Percentiles rank a stretch among this genome's conserved stretches.
Conservation (phyloP, 2,113 vertebrate species). For the Monopterus albus region DNA sequence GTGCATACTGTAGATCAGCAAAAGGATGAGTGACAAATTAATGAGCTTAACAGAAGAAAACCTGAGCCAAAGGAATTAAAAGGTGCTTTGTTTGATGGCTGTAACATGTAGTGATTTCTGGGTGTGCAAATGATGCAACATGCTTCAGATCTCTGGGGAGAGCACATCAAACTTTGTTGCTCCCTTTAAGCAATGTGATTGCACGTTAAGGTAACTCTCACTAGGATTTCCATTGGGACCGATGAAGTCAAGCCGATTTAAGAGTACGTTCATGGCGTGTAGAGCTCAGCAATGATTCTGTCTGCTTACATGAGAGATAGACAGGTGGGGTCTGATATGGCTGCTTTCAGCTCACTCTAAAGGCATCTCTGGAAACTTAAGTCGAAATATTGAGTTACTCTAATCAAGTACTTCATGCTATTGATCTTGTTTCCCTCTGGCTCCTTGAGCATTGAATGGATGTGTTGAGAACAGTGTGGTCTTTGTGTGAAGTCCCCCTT, state of each 20-base stretch:
- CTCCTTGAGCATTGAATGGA: constrained; percentile 60
- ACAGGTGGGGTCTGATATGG: constrained; percentile 47
- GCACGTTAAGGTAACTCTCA: constrained; percentile 59
- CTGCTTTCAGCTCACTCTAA: constrained; percentile 45
- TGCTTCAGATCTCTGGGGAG: constrained; percentile 25
- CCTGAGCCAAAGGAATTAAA: constrained; percentile 24
- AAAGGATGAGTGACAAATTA: constrained; percentile 56
- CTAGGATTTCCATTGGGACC: constrained; percentile 24
- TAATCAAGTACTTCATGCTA: constrained; percentile 74
- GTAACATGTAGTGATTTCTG: constrained; percentile 25
- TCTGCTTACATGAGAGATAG: constrained; percentile 31
- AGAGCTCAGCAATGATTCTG: constrained; percentile 21
- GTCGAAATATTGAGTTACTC: constrained; percentile 76
- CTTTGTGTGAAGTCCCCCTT: constrained; percentile 64
- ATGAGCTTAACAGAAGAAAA: constrained; percentile 55
- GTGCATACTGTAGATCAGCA: constrained; percentile 35
- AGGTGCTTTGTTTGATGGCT: constrained; percentile 28
- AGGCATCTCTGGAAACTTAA: constrained; percentile 70
- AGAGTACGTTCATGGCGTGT: constrained; percentile 37
- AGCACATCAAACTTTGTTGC: constrained; percentile 27
- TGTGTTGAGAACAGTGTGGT: constrained; percentile 67
- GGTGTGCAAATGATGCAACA: constrained; percentile 37
- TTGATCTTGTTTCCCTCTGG: constrained; percentile 71
- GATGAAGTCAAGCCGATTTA: constrained; percentile 49
- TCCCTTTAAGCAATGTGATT: constrained; percentile 27